phyloP scores from a whole-genome alignment of 1,140 invertebrate species.

The Aphis gossypii region DNA sequence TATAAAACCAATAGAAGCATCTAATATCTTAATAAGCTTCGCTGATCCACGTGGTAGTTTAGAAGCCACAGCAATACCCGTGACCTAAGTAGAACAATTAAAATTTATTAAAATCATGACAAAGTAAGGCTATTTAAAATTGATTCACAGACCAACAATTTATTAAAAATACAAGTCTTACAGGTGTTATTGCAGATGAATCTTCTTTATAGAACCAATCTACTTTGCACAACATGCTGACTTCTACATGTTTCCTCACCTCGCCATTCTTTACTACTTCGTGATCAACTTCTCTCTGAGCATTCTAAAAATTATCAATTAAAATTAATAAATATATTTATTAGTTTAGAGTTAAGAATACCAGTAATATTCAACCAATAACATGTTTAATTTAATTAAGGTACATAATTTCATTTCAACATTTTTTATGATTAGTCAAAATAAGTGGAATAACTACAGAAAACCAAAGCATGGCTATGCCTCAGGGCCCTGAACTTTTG shows the following conservation, averaged over 20 bases:
- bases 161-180: conserved; percentile 60
- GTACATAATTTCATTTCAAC: background rate
- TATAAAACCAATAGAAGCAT: conserved; percentile 69
- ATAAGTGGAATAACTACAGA: too few relatives aligned
- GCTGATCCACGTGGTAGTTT: conserved; percentile 64
- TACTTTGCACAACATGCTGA: conserved; percentile 72
- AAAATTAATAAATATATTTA: background rate
- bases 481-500: too few relatives aligned
- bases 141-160: background rate
- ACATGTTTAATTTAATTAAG: background rate
- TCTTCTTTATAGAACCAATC: conserved; percentile 72
- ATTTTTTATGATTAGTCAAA: too few relatives aligned
- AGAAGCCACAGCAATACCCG: conserved; percentile 56
- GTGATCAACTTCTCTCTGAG: conserved; percentile 66
- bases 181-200: conserved; percentile 62
- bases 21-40: conserved; percentile 67
- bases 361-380: background rate
- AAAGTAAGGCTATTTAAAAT: background rate
- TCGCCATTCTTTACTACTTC: conserved; percentile 63
- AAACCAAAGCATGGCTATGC: too few relatives aligned
- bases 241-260: conserved; percentile 72
- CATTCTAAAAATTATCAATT: conserved; percentile 64
- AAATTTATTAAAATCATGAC: background rate
- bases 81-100: conserved; percentile 37
- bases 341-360: background rate